phyloP scores from a whole-genome alignment of 2,888 invertebrate species.

The Oxycera nigricornis region DNA sequence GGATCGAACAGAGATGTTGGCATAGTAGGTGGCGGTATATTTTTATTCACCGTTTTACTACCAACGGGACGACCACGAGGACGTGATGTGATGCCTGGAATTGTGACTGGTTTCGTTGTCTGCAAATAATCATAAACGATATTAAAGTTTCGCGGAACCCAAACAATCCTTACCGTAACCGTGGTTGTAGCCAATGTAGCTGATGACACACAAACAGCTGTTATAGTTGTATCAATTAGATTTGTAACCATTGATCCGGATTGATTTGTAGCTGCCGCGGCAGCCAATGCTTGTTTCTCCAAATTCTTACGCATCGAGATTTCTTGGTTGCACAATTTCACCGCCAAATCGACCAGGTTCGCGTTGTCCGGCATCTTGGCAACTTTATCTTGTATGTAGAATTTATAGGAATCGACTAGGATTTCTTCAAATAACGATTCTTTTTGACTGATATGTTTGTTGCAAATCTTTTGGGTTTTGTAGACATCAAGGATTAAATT shows the following conservation, averaged over 20 bases:
- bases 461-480: conserved; percentile 73
- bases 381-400: conserved; percentile 66
- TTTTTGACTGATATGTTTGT: conserved; percentile 65
- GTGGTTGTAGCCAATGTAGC: neutral
- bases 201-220: neutral
- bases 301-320: conserved; percentile 67
- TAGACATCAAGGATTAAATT: conserved; percentile 68
- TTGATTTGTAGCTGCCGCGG: conserved; percentile 18
- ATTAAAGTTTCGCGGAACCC: neutral
- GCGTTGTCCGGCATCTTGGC: conserved; percentile 67
- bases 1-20: conserved; percentile 42
- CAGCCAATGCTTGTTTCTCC: conserved; percentile 54
- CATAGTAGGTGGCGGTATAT: conserved; percentile 20
- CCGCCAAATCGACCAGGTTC: conserved; percentile 71
- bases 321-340: conserved; percentile 74
- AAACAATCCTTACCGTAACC: conserved; percentile 19
- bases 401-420: conserved; percentile 74
- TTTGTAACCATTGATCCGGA: neutral
- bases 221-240: neutral
- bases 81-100: conserved; percentile 51
- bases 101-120: conserved; percentile 49
- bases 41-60: conserved; percentile 48
- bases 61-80: conserved; percentile 50
- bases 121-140: conserved; percentile 38
- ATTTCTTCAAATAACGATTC: conserved; percentile 69